A percentile compares a stretch with the other conserved stretches of the same genome.
These are phyloP conservation scores for Phataginus tetradactyla DNA, from an alignment of 2,797 vertebrate genomes.

Conservation along the genomic window DNA sequence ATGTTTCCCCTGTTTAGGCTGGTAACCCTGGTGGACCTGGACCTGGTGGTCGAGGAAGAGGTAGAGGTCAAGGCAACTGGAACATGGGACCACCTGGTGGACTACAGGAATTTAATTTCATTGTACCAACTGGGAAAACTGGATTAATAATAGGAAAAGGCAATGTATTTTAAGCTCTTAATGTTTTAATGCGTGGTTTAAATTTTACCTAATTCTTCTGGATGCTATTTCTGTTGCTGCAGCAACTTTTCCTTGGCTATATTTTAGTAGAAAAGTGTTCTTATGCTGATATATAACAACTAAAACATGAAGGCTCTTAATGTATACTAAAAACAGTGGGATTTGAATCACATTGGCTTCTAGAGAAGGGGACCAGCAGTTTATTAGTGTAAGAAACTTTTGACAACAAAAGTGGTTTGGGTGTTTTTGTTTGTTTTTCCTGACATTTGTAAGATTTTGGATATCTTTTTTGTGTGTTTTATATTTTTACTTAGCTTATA, in stretches of 20 bases:
- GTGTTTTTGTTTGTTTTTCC: neutral
- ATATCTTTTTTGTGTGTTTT: neutral
- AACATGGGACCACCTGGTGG: constrained; percentile 99
- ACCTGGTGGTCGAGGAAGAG: constrained; percentile 94
- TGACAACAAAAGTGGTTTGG: neutral
- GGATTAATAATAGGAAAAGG: constrained; percentile 99
- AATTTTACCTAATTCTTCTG: neutral
- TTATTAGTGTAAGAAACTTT: neutral
- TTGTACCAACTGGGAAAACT: constrained; percentile 98
- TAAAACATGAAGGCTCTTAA: neutral
- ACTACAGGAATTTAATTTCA: constrained; percentile 98
- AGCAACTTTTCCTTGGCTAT: neutral
- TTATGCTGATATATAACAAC: neutral
- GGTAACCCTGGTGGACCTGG: constrained; percentile 92
- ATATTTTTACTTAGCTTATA: neutral
- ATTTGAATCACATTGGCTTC: neutral
- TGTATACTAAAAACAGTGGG: neutral
- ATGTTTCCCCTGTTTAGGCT: constrained; percentile 83
- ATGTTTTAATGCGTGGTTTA: neutral
- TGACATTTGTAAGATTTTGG: neutral
- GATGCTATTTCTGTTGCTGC: neutral
- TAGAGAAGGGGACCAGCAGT: neutral
- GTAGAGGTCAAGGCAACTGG: constrained; percentile 98
- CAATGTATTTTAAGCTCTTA: constrained; percentile 72
- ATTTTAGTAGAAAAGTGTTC: neutral